phyloP scores from a whole-genome alignment of 2,888 invertebrate species.

The Morinoia aosen region DNA sequence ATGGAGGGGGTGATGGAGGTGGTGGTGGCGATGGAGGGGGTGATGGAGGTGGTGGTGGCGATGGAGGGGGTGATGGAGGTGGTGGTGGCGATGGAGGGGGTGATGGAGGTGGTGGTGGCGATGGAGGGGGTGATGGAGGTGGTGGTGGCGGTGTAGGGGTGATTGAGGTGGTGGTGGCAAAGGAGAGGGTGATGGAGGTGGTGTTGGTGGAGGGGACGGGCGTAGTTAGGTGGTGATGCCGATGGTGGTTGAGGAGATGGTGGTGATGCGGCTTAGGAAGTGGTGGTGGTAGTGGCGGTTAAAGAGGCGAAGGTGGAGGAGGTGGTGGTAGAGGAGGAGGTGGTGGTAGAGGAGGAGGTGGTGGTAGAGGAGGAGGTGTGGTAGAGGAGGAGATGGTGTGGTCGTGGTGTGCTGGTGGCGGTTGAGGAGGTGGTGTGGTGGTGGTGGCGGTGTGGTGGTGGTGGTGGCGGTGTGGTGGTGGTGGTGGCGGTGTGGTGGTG shows the following conservation, averaged over 20 bases:
- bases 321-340: neutral
- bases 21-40: neutral
- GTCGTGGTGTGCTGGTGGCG: neutral
- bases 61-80: neutral
- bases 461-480: neutral
- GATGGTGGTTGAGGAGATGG: neutral
- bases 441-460: too few relatives aligned
- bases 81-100: neutral
- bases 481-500: too few relatives aligned
- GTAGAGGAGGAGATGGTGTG: too few relatives aligned
- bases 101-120: neutral
- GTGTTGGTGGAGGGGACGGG: neutral
- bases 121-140: neutral
- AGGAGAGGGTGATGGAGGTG: neutral
- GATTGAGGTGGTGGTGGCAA: neutral
- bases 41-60: neutral
- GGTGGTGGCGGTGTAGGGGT: neutral
- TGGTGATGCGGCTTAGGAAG: neutral
- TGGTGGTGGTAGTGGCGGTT: neutral
- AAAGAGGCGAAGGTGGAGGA: too few relatives aligned
- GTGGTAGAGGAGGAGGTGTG: neutral
- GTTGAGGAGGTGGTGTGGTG: too few relatives aligned
- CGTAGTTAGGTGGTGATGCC: neutral
- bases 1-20: neutral
- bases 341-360: neutral